Base-by-base conservation (phyloP, 1,140 invertebrate genomes). In the Diabrotica undecimpunctata region DNA sequence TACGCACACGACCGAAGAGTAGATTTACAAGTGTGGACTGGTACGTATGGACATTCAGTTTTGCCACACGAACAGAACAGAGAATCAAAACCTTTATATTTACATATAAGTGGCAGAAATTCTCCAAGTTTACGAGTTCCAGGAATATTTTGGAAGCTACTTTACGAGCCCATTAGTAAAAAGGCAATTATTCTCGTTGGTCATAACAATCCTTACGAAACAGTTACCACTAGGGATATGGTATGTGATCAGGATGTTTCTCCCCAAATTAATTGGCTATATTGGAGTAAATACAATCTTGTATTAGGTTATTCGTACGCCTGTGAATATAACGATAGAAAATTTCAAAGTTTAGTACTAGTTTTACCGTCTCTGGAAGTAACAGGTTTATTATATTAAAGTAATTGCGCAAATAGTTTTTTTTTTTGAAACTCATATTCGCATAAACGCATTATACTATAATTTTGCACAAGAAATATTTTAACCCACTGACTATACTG, bases 11-110 rank as follows among this genome's bases (percentile, higher is more conserved):
- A 66, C 14, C 65, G 75, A 59, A 14, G 35, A 12, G 3, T 71
- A 62, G 65, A 81, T 78, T 59, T 83, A 10, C 56, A 79, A 66
- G 71, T 87, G 62, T 87, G 84, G 50, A 87, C 86, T 0, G 87
- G 86, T 4, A 81, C 82, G 5, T 79, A 83, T 61, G 84, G 81
- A 5, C 75, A 83, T 8, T 78, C 83, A 36, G 82, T 77, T 0
- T 70, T 87, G 64, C 71, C 73, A 0, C 81, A 87, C 72, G 74
- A 74, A n/a, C 65, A 80, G 41, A 74, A 64, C 5, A 46, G 3
- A 2, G 41, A 46, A 46, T 6, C 41, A 46, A 8, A n/a, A 46
- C 8, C 8, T 10, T n/a, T 46, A 10, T 46, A 46, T 46, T 46
- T 46, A 46, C 8, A 46, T 46, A 4, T 10, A 4, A 8, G n/a